Base-by-base conservation (phyloP, 2,797 vertebrate species). In the Mormyrops boulengeri region DNA sequence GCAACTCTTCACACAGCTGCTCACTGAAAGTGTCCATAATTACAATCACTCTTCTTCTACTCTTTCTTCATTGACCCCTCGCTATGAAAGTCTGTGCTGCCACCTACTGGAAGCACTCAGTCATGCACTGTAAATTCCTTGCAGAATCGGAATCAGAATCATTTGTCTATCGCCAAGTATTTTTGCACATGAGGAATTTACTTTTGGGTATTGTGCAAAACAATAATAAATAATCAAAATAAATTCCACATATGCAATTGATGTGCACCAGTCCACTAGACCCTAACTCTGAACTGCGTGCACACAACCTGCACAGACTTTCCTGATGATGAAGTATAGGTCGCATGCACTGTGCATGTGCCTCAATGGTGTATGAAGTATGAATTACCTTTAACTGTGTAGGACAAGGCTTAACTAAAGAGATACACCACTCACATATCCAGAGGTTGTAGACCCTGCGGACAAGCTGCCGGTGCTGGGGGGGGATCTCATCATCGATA, bases 401-500 rank as follows among this genome's bases (percentile, higher is more conserved):
- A 26, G 85, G 85, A 86, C 49, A 30, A 86, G 26, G 22, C 85
- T 50, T 53, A 53, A 86, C 85, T 19, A 30, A 87, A 8, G 52
- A 2, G 5, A 73, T 38, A 52, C 12, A 2, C 1, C 4, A 94
- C 98, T 96, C 94, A 99, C 98, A 97, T 91, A 98, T 96, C 98
- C 98, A 99, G 50, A 99, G 96, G 0, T 92, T 96, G 95, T 98
- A 99, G 92, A 98, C 95, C 92, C 96, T 95, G 92, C 95, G 97
- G 92, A 99, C 96, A 92, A 99, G 91, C 52, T 94, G 94, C 90
- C 96, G 96, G 91, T 98, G 94, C 3, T 95, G 95, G 0, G 94
- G 93, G 14, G 98, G 98, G 1, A 99, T 99, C 90, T 99, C 98
- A 0, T 98, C 97, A 0, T 97, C 95, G 7, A 99, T 96, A 73